Base-by-base conservation (phyloP, 37 sponge, comb jelly and placozoan species). In the Chondrosia reniformis region DNA sequence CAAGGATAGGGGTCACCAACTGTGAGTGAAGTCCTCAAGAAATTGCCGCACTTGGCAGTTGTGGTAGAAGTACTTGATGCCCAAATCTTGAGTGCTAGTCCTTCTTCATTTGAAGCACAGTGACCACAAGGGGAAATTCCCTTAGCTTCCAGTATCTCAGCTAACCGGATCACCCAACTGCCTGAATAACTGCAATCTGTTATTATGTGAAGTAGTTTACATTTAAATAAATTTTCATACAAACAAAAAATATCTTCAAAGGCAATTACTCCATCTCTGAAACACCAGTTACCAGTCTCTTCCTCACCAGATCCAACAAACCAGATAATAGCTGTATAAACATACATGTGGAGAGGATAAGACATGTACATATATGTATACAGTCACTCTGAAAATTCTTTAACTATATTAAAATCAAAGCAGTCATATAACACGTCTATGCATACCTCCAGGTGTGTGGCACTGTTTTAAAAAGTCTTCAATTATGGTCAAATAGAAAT, bases 81-180 rank as follows among this genome's bases (percentile, higher is more conserved):
- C 34, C 36, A 77, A 15, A 87, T 57, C 63, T 81, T 87, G 63
- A 87, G 40, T 32, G 66, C 30, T 22, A 87, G 55, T 0, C 83
- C 82, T 28, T 76, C 67, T 30, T 81, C 73, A 34, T 38, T 61
- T 4, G 79, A 57, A 19, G 76, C 56, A n/a, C n/a, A n/a, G 55
- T 87, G 87, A 30, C 82, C 87, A 76, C 87, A 87, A 1, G 82
- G 49, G 34, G 75, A 75, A 43, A 87, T 81, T 0, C 78, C 87
- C 58, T 77, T 22, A 5, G 33, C 55, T 45, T 87, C 87, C 21
- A 87, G 55, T 19, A 24, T 46, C 32, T 81, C 55, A 19, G 69
- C 79, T 37, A 61, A 45, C 15, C 52, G 27, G 24, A 38, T n/a
- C 33, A 71, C 59, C 82, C 87, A 87, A 22, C 37, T 15, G 36